Percentiles rank a stretch among this genome's conserved stretches.
Evolutionary conservation across 2,888 invertebrate genomes (phyloP).

Genomic region (Papilio elwesi): DNA sequence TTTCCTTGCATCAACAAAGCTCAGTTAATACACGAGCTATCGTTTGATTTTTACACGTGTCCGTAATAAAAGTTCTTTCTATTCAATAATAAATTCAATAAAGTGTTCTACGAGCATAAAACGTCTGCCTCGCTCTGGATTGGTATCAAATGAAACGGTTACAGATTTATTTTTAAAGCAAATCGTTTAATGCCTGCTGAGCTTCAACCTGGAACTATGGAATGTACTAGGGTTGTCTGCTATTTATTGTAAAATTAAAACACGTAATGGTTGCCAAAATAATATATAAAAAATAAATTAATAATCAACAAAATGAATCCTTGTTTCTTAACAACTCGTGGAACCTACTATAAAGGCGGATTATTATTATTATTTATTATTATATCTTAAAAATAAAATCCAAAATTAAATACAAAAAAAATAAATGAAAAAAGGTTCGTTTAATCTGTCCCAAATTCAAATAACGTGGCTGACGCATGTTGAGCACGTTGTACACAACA

Average conservation of each 20-base stretch:
- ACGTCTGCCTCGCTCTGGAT: conserved; percentile 45
- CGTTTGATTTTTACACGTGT: conserved; percentile 41
- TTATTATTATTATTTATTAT: no score
- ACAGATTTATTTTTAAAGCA: conserved; percentile 55
- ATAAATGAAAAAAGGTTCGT: no score
- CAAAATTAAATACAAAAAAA: no score
- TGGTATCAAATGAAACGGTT: conserved; percentile 49
- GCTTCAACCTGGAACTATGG: conserved; percentile 37
- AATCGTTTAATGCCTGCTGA: conserved; percentile 46
- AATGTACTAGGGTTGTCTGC: conserved; percentile 12
- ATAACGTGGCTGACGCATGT: no score
- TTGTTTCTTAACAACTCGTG: no score
- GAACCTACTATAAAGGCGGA: no score
- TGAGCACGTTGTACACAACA: no score
- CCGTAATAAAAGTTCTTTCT: conserved; percentile 46
- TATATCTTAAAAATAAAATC: no score
- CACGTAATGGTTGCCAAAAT: no score
- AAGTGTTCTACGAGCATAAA: conserved; percentile 46
- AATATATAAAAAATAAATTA: no score
- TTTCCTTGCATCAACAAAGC: not conserved
- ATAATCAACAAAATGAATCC: no score
- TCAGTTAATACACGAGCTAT: conserved; percentile 40
- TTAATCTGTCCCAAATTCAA: no score
- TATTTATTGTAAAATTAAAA: not conserved
- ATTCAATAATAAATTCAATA: conserved; percentile 51